phyloP scores from a whole-genome alignment of 1,140 invertebrate genomes.

The Acromyrmex heyeri region DNA sequence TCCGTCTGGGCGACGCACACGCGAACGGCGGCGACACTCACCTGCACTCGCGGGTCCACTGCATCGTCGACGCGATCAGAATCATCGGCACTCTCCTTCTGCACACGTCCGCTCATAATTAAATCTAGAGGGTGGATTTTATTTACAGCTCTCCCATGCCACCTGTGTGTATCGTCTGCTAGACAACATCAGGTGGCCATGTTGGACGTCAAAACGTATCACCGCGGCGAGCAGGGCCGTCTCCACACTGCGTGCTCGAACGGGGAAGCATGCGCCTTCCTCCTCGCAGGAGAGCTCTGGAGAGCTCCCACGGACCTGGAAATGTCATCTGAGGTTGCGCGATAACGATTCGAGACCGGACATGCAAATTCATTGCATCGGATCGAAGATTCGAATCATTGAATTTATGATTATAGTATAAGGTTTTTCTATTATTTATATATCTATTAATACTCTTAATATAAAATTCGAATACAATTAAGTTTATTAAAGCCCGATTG shows the following conservation, averaged over 20 bases:
- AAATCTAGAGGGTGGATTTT: slow-evolving; percentile 77
- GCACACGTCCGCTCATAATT: slow-evolving; percentile 84
- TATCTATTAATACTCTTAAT: neutral
- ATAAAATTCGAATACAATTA: too few relatives aligned
- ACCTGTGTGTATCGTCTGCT: slow-evolving; percentile 84
- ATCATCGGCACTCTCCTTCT: slow-evolving; percentile 79
- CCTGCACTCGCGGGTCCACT: slow-evolving; percentile 87
- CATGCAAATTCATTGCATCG: neutral
- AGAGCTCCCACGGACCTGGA: neutral
- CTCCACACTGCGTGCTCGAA: slow-evolving; percentile 31
- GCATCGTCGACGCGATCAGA: slow-evolving; percentile 84
- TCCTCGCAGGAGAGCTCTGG: neutral
- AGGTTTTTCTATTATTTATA: neutral
- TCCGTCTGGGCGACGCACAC: slow-evolving; percentile 17
- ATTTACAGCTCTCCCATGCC: slow-evolving; percentile 83
- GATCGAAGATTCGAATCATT: neutral
- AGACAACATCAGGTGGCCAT: slow-evolving; percentile 84
- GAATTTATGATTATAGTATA: neutral
- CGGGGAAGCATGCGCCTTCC: slow-evolving; percentile 4
- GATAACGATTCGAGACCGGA: neutral
- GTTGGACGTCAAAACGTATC: slow-evolving; percentile 77
- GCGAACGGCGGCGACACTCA: slow-evolving; percentile 69
- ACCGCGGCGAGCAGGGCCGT: slow-evolving; percentile 57
- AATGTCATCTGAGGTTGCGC: slow-evolving; percentile 27
- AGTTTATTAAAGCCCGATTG: too few relatives aligned